A percentile compares a stretch with the other conserved stretches of the same genome.
These are phyloP conservation scores for Camelus dromedarius DNA, from an alignment of 2,113 vertebrate species.

Conservation along the genomic window DNA sequence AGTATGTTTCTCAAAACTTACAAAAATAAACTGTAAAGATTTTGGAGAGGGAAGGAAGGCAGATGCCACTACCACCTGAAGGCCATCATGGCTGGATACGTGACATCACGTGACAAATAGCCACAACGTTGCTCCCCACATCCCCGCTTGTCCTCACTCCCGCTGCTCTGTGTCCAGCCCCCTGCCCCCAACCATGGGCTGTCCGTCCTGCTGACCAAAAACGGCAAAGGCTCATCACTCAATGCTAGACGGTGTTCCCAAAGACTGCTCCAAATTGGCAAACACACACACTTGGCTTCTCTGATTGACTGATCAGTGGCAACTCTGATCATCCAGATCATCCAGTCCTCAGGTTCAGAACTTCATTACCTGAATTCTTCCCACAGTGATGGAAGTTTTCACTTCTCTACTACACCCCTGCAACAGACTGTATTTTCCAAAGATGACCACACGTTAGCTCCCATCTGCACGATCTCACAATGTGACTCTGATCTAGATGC, in stretches of 20 bases:
- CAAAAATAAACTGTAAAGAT: neutral
- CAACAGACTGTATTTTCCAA: too few species aligned
- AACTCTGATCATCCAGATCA: neutral
- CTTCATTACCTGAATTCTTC: neutral
- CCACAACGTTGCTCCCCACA: too few species aligned
- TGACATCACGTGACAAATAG: neutral
- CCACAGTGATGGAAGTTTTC: neutral
- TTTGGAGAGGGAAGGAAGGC: neutral
- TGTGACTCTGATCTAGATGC: neutral
- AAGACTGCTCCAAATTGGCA: too few species aligned
- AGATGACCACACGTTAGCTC: neutral
- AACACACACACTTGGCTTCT: neutral
- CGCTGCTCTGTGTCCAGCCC: fast-evolving
- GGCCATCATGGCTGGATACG: neutral
- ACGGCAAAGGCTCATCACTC: neutral
- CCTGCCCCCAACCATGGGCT: neutral
- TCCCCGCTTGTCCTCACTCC: neutral
- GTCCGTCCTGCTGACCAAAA: neutral
- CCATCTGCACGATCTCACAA: neutral
- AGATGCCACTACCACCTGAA: neutral
- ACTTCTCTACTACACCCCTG: neutral
- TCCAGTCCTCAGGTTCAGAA: neutral
- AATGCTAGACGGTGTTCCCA: neutral
- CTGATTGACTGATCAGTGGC: neutral
- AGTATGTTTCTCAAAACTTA: neutral